Conservation (phyloP, 2,888 invertebrate genomes). For the Hirtodrosophila duncani region DNA sequence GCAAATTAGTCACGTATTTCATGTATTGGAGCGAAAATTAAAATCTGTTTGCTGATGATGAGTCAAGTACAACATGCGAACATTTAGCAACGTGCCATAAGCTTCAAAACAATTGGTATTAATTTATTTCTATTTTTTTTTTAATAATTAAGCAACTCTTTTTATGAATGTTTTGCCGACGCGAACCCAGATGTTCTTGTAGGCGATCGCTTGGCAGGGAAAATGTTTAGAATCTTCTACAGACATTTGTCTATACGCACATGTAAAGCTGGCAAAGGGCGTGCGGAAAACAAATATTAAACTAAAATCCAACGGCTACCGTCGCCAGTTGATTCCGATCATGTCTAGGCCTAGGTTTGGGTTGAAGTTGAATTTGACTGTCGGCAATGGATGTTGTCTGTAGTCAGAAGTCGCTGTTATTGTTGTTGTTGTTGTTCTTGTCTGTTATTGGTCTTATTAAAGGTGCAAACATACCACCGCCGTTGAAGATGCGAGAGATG, state of each 20-base stretch:
- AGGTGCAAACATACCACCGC: constrained; percentile 73
- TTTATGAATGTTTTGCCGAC: too few species aligned
- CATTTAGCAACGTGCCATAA: constrained; percentile 34
- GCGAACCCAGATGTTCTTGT: too few species aligned
- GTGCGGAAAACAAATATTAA: constrained; percentile 35
- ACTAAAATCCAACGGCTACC: constrained; percentile 22
- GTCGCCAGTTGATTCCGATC: too few species aligned
- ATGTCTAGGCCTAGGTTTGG: too few species aligned
- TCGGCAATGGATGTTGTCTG: too few species aligned
- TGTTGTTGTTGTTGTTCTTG: too few species aligned
- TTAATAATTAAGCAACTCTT: too few species aligned
- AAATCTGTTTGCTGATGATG: constrained; percentile 38
- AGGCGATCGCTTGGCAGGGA: too few species aligned
- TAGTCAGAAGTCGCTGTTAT: too few species aligned
- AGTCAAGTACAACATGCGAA: constrained; percentile 36
- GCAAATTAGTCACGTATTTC: constrained; percentile 65
- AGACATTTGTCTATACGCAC: too few species aligned
- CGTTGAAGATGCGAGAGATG: constrained; percentile 47
- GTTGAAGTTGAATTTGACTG: too few species aligned
- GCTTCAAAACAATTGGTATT: constrained; percentile 13
- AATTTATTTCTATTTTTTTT: constrained; percentile 14
- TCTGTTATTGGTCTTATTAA: constrained; percentile 70
- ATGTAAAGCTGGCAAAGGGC: constrained; percentile 38
- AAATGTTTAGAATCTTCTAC: too few species aligned
- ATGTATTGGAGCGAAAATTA: constrained; percentile 45